A percentile compares a stretch with the other conserved stretches of the same genome.
These are phyloP conservation scores for Sapajus apella DNA, from an alignment of 2,113 vertebrate genomes.

Conservation along the genomic window DNA sequence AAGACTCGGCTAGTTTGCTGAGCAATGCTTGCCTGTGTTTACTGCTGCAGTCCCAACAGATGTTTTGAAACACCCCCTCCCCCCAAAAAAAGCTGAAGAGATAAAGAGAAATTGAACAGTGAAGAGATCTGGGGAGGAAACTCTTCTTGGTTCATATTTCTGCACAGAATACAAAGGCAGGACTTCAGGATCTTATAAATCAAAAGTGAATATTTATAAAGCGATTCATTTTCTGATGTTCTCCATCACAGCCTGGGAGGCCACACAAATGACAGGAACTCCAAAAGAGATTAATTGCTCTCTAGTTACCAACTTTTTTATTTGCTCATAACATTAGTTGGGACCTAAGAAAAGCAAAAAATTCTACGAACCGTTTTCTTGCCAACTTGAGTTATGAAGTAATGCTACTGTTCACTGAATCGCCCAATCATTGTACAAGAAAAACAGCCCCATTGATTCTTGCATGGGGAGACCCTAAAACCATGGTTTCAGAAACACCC, in stretches of 20 bases:
- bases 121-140: constrained; percentile 22
- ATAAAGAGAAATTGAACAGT: constrained; percentile 47
- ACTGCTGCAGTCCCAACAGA: constrained; percentile 49
- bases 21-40: constrained; percentile 61
- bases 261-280: constrained; percentile 64
- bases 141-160: constrained; percentile 31
- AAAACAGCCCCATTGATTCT: constrained; percentile 65
- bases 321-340: constrained; percentile 69
- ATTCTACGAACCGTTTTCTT: constrained; percentile 57
- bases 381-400: constrained; percentile 74
- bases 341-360: constrained; percentile 68
- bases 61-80: not conserved
- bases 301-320: constrained; percentile 70
- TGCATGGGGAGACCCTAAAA: constrained; percentile 64
- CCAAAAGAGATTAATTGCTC: constrained; percentile 69
- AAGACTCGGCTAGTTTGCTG: constrained; percentile 59
- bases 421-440: constrained; percentile 62
- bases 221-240: constrained; percentile 68
- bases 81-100: constrained; percentile 44
- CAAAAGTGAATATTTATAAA: constrained; percentile 73
- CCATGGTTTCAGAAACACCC: constrained; percentile 35
- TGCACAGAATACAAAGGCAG: constrained; percentile 57
- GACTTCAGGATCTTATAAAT: constrained; percentile 69
- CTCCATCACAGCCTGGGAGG: constrained; percentile 58
- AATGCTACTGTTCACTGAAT: constrained; percentile 73